A percentile compares a stretch with the other conserved stretches of the same genome.
phyloP scores from a whole-genome alignment of 2,888 invertebrate species.

The Amaurobius ferox region DNA sequence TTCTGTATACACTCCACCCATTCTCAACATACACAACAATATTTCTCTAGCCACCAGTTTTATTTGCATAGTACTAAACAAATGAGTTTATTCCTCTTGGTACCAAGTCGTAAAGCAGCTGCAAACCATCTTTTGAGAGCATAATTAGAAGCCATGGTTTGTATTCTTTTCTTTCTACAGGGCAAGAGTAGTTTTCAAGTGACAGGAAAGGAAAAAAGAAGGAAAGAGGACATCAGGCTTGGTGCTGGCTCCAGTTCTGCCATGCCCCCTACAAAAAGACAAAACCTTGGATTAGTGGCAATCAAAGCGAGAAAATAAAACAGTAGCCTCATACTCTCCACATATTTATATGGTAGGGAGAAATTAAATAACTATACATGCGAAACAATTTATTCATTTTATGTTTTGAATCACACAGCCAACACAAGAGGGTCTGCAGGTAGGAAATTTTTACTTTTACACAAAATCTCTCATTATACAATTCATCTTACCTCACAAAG shows the following conservation, averaged over 20 bases:
- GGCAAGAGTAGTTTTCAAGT: slow-evolving; percentile 35
- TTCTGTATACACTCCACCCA: slow-evolving; percentile 56
- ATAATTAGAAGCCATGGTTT: slow-evolving; percentile 65
- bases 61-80: slow-evolving; percentile 61
- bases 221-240: slow-evolving; percentile 53
- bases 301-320: neutral
- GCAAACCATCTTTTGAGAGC: slow-evolving; percentile 66
- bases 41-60: slow-evolving; percentile 65
- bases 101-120: slow-evolving; percentile 68
- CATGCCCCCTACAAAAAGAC: slow-evolving; percentile 37
- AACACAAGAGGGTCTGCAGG: neutral
- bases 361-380: neutral
- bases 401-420: neutral
- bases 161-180: slow-evolving; percentile 52
- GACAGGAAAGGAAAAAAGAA: slow-evolving; percentile 37
- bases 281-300: neutral
- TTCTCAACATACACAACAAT: slow-evolving; percentile 38
- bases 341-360: too few relatives aligned
- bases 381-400: neutral
- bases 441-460: neutral
- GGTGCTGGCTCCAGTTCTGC: slow-evolving; percentile 70
- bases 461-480: neutral
- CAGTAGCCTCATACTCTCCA: neutral
- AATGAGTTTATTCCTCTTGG: slow-evolving; percentile 53
- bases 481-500: too few relatives aligned